Evolutionary conservation across 2,888 invertebrate genomes (phyloP).

Genomic region (Microplitis manilae): DNA sequence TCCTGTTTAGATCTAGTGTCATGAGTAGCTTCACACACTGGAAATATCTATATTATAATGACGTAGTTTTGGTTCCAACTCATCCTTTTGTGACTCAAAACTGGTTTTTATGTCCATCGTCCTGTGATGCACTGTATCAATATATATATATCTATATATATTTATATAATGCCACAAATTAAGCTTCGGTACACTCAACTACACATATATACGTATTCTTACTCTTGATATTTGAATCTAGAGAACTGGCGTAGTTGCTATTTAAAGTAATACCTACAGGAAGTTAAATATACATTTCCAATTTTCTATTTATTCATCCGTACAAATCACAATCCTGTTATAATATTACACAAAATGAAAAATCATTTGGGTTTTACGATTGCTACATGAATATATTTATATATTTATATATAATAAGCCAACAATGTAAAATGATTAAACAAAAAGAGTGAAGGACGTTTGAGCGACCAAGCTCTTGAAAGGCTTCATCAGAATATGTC

Average conservation of each 20-base stretch:
- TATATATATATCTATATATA: not conserved
- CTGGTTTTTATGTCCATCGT: conserved; percentile 3
- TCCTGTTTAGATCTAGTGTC: not conserved
- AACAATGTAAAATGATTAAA: not conserved
- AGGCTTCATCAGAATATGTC: conserved; percentile 22
- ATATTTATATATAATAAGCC: not conserved
- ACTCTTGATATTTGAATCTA: no score
- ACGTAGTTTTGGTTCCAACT: not conserved
- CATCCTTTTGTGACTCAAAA: conserved; percentile 2
- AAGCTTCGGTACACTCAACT: no score
- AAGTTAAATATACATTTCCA: no score
- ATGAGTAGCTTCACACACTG: not conserved
- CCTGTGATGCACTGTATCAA: conserved; percentile 7
- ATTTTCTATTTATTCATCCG: no score
- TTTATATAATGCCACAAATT: no score
- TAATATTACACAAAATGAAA: no score
- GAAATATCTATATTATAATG: conserved; percentile 7
- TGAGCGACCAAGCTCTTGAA: not conserved
- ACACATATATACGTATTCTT: no score
- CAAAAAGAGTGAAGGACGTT: conserved; percentile 17
- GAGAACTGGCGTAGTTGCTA: no score
- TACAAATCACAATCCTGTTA: no score
- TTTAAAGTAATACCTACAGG: no score
- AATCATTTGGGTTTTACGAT: no score
- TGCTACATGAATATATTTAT: no score